Base-by-base conservation (phyloP, 2,888 invertebrate species). In the Yponomeuta evonymella region DNA sequence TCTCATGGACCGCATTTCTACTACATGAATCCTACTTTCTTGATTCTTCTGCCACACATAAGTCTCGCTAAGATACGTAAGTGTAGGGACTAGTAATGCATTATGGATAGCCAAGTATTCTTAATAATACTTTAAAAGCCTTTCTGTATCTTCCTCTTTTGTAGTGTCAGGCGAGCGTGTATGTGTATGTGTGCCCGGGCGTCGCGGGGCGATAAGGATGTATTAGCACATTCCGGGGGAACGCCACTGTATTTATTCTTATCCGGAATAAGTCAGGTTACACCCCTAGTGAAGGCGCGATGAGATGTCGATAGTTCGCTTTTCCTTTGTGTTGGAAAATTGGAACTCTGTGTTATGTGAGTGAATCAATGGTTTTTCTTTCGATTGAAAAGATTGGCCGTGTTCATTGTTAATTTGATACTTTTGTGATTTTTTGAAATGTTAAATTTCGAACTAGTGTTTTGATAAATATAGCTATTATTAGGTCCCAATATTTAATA, bases 191-290 rank as follows among this genome's bases (percentile, higher is more conserved):
- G 77, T 79, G 76, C 78, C 80, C 81, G 78, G 80, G 79, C 79
- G 82, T 80, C 83, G 80, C 81, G 81, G 51, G 77, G 80, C 85
- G 90, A 90, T 91, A 91, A 90, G 88, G 89, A 90, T 86, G 90
- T 91, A 91, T 90, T 91, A 91, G 90, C 90, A 89, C 90, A 89
- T 90, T 89, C 88, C 87, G 85, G 81, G 80, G 81, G 81, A 85
- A 83, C 86, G 87, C 88, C 85, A 89, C 87, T 90, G 89, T 91
- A 89, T 90, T 89, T 89, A 88, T 89, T 90, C 89, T 90, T 90
- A 89, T 90, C 90, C 90, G 88, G 87, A 83, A 83, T 86, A 87
- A 88, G 88, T 85, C 90, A 91, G 90, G 90, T 90, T 90, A 90
- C 89, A 88, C 88, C 88, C 88, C 85, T 87, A 91, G 90, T 86